Base-by-base conservation (phyloP, 2,888 invertebrate species). In the Drosophila nigricruria region DNA sequence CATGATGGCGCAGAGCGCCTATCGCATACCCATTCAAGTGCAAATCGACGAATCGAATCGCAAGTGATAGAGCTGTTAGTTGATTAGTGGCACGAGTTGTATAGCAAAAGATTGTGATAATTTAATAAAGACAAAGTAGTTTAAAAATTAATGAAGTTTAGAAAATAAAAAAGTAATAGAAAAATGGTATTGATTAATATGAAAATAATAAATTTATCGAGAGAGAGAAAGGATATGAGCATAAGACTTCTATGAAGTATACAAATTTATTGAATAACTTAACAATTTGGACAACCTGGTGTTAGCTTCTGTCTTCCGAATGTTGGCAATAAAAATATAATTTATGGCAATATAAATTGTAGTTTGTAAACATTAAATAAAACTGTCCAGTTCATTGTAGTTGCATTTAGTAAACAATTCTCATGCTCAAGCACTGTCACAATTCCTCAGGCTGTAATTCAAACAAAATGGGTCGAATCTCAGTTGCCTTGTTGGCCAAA, bases 1-100 rank as follows among this genome's bases (percentile, higher is more conserved):
- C 8, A 81, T 91, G 71, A 72, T 93, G 77, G 92, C 77, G 0
- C 91, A 92, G 67, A 91, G 89, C 61, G 91, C 92, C 1, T 92
- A 92, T 63, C 89, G 89, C 36, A 77, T 78, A 3, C 92, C 92
- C 16, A 74, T 86, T 27, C 81, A 88, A 61, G 76, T 90, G 38
- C 80, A 88, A 71, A 69, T 87, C 25, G 77, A 79, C 66, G 86
- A 88, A 49, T 30, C 42, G 57, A 77, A 74, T 67, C 27, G n/a
- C 40, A 32, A 63, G 23, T 78, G 49, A 73, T 36, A 12, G 27
- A 34, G 4, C 27, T 43, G 18, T 40, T 18, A 23, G 18, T 61
- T 57, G 47, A 12, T 79, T 52, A 52, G 53, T 43, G 32, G 8
- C 27, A n/a, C 20, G 14, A 58, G 52, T 38, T 53, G 50, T 40